These are phyloP conservation scores for Decapterus maruadsi DNA, from an alignment of 2,797 vertebrate genomes.

Conservation along the genomic window DNA sequence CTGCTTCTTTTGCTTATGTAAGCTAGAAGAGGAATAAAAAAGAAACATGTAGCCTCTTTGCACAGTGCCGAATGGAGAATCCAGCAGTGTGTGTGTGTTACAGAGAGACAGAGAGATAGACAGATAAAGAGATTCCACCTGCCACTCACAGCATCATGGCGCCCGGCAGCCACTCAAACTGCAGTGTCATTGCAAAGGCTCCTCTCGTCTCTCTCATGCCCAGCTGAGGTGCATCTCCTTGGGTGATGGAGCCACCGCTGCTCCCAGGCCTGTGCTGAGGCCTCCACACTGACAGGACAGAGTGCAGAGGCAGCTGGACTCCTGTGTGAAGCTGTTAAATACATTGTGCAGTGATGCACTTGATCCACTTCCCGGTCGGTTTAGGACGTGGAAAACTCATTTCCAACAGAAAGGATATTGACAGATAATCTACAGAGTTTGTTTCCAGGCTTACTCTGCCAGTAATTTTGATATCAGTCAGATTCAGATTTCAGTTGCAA, in stretches of 20 bases:
- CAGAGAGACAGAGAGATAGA: not conserved
- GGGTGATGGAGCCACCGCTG: not conserved
- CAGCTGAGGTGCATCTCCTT: conserved; percentile 19
- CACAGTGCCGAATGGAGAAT: not conserved
- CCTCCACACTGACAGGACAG: conserved; percentile 17
- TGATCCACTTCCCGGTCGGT: conserved; percentile 25
- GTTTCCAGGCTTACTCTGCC: conserved; percentile 1
- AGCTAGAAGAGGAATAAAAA: conserved; percentile 25
- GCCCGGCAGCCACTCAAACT: conserved; percentile 43
- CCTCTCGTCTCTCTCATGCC: not conserved
- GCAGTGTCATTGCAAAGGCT: conserved; percentile 26
- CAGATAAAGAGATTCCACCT: conserved; percentile 43
- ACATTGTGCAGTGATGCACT: conserved; percentile 32
- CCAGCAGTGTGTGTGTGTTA: not conserved
- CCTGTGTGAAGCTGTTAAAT: conserved; percentile 33
- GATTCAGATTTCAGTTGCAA: not conserved
- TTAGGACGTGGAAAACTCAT: conserved; percentile 44
- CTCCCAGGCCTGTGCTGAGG: conserved; percentile 42
- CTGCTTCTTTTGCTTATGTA: conserved; percentile 13
- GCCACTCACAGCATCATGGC: conserved; percentile 45
- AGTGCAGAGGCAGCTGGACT: conserved; percentile 13
- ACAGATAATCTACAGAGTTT: conserved; percentile 23
- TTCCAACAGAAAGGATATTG: conserved; percentile 13
- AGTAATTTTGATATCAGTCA: not conserved
- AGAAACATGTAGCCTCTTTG: not conserved